phyloP scores from a whole-genome alignment of 2,888 invertebrate genomes.

The Acleris emargana region DNA sequence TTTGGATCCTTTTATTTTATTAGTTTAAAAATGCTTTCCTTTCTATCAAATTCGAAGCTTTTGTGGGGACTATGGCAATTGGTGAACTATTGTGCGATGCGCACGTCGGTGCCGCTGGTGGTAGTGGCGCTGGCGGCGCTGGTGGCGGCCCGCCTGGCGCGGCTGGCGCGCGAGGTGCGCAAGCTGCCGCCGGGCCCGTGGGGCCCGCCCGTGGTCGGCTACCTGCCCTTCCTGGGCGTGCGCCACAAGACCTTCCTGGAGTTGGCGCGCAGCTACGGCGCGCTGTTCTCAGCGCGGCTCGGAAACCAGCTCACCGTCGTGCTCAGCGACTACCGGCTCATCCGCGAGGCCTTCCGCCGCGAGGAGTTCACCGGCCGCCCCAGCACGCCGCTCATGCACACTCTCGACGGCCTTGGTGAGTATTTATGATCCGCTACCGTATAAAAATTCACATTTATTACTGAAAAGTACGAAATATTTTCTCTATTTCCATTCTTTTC shows the following conservation, averaged over 20 bases:
- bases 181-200: constrained; percentile 94
- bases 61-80: constrained; percentile 81
- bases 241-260: constrained; percentile 91
- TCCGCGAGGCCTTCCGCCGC: constrained; percentile 92
- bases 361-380: constrained; percentile 96
- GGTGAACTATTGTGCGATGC: constrained; percentile 71
- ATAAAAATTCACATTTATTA: constrained; percentile 6
- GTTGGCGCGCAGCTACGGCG: constrained; percentile 90
- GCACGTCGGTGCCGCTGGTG: constrained; percentile 72
- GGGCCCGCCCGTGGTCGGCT: constrained; percentile 93
- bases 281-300: constrained; percentile 91
- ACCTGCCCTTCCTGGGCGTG: constrained; percentile 90
- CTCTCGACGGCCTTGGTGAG: constrained; percentile 95
- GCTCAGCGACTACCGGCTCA: constrained; percentile 92
- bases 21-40: constrained; percentile 63
- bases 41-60: constrained; percentile 76
- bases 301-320: constrained; percentile 94
- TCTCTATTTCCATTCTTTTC: background rate
- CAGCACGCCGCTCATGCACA: constrained; percentile 92
- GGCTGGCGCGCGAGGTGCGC: constrained; percentile 69
- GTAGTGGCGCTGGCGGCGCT: constrained; percentile 75
- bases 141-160: constrained; percentile 74
- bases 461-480: background rate
- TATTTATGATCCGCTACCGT: constrained; percentile 44
- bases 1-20: constrained; percentile 42